Percentiles rank a stretch among this genome's conserved stretches.
phyloP scores from a whole-genome alignment of 2,888 invertebrate species.

The Clepsis dumicolana region DNA sequence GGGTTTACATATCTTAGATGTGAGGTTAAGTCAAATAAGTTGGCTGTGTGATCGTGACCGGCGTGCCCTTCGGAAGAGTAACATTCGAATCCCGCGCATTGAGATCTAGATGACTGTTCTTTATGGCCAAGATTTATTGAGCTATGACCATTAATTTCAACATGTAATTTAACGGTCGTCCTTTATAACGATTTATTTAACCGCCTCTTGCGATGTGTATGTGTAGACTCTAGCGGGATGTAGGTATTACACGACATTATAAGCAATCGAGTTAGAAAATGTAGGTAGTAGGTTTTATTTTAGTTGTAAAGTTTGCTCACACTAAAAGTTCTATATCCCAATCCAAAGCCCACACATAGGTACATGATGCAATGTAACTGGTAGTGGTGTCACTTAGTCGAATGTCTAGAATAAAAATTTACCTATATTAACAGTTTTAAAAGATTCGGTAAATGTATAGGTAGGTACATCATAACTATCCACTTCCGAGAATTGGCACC shows the following conservation, averaged over 20 bases:
- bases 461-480: neutral
- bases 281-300: neutral
- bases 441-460: no score
- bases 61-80: conserved; percentile 39
- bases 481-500: neutral
- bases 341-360: no score
- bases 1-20: conserved; percentile 34
- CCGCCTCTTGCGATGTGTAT: conserved; percentile 8
- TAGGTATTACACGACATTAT: neutral
- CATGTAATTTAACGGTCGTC: conserved; percentile 42
- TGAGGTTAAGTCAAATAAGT: conserved; percentile 32
- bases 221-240: neutral
- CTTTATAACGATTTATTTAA: conserved; percentile 32
- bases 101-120: conserved; percentile 45
- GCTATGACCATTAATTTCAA: conserved; percentile 42
- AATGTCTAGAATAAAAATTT: no score
- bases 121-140: conserved; percentile 36
- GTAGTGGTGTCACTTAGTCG: no score
- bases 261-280: neutral
- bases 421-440: no score
- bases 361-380: no score
- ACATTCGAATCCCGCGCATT: conserved; percentile 38
- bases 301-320: neutral
- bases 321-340: no score
- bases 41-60: conserved; percentile 31